Percentiles rank a stretch among this genome's conserved stretches.
phyloP scores from a whole-genome alignment of 2,888 invertebrate genomes.

The Xanthorhoe spadicearia region DNA sequence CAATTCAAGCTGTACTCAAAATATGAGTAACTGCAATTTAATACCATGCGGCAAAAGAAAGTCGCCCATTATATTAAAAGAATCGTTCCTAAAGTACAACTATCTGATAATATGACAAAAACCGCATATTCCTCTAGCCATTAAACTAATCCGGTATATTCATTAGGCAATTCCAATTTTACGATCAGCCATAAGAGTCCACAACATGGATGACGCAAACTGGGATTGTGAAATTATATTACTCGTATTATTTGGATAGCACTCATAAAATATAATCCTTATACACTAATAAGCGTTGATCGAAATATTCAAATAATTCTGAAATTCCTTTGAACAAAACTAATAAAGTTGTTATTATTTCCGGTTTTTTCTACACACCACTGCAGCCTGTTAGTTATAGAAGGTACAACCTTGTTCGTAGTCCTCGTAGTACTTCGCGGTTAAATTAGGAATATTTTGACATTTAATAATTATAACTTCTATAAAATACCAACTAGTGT shows the following conservation, averaged over 20 bases:
- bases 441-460: too few species aligned
- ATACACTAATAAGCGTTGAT: constrained; percentile 35
- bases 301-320: constrained; percentile 19
- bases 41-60: not conserved
- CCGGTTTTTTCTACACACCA: not conserved
- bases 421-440: too few species aligned
- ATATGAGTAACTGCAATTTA: constrained; percentile 4
- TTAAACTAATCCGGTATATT: constrained; percentile 66
- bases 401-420: not conserved
- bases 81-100: constrained; percentile 23
- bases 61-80: constrained; percentile 2
- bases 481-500: too few species aligned
- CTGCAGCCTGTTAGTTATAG: not conserved
- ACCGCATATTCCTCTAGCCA: constrained; percentile 51
- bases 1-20: not conserved
- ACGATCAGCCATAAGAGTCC: constrained; percentile 53
- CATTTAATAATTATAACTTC: too few species aligned
- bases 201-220: constrained; percentile 50
- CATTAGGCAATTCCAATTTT: constrained; percentile 66
- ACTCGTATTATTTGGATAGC: constrained; percentile 59
- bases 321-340: constrained; percentile 17
- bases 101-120: constrained; percentile 51
- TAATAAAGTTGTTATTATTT: not conserved
- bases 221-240: constrained; percentile 59
- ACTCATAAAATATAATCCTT: constrained; percentile 57